Evolutionary conservation across 2,797 vertebrate species (phyloP).

Genomic region (Falco berigora): DNA sequence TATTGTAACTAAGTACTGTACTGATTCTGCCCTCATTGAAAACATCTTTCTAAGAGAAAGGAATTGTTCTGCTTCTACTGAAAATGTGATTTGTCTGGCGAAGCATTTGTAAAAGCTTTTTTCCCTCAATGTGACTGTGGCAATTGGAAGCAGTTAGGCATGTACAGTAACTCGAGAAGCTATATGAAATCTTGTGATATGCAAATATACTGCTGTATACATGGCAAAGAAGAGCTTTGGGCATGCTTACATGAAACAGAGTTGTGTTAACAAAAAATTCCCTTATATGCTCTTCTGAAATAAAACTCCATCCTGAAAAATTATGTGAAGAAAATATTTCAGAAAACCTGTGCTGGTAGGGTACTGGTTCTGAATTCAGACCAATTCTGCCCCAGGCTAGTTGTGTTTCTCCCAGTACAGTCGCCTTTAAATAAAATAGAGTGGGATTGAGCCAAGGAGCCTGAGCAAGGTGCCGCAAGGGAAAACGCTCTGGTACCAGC

Average conservation of each 20-base stretch:
- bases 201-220: slow-evolving; percentile 30
- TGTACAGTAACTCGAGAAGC: slow-evolving; percentile 10
- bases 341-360: neutral
- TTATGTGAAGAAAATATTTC: neutral
- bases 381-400: neutral
- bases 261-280: neutral
- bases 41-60: slow-evolving; percentile 38
- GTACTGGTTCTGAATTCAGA: neutral
- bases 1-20: slow-evolving; percentile 54
- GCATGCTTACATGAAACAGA: neutral
- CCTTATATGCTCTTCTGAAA: neutral
- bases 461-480: neutral
- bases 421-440: neutral
- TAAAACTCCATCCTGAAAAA: neutral
- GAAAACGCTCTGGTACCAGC: neutral
- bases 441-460: neutral
- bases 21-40: slow-evolving; percentile 38
- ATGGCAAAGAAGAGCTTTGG: slow-evolving; percentile 1
- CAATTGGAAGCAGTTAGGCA: slow-evolving; percentile 27
- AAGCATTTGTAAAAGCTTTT: slow-evolving; percentile 29
- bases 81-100: slow-evolving; percentile 15
- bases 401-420: neutral
- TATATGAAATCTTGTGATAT: slow-evolving; percentile 51
- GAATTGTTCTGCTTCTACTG: slow-evolving; percentile 40
- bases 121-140: neutral